phyloP scores from a whole-genome alignment of 92 coral and sea anemone species.

The Zoanthus sansibaricus region DNA sequence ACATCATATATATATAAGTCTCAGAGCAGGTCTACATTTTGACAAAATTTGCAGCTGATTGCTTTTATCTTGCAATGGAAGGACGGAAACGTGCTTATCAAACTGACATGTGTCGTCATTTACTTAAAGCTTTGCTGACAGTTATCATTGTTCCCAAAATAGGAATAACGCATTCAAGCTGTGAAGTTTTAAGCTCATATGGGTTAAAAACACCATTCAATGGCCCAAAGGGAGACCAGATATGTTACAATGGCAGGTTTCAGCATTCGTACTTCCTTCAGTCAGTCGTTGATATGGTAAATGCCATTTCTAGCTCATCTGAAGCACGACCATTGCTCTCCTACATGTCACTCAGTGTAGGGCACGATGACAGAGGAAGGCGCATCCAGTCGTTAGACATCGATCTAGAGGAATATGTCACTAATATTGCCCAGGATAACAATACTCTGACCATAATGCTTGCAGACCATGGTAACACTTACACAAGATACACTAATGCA shows the following conservation, averaged over 20 bases:
- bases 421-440: slow-evolving; percentile 55
- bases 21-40: too few species aligned
- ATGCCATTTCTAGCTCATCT: slow-evolving; percentile 55
- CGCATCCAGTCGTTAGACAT: slow-evolving; percentile 79
- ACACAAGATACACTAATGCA: slow-evolving; percentile 69
- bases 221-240: slow-evolving; percentile 73
- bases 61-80: too few species aligned
- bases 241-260: slow-evolving; percentile 89
- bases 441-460: slow-evolving; percentile 78
- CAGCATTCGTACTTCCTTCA: slow-evolving; percentile 80
- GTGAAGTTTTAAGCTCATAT: slow-evolving; percentile 65
- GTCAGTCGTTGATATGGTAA: slow-evolving; percentile 49
- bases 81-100: too few species aligned
- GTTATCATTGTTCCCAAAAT: too few species aligned
- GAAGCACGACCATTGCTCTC: slow-evolving; percentile 72
- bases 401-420: slow-evolving; percentile 64
- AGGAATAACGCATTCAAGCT: slow-evolving; percentile 95
- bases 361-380: slow-evolving; percentile 76
- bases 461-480: slow-evolving; percentile 95
- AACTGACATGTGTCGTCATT: too few species aligned
- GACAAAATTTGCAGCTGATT: too few species aligned
- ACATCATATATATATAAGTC: too few species aligned
- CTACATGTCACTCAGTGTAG: slow-evolving; percentile 77
- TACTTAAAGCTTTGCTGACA: too few species aligned
- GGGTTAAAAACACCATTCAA: slow-evolving; percentile 65